A percentile compares a stretch with the other conserved stretches of the same genome.
phyloP scores from a whole-genome alignment of 2,797 vertebrate species.

The Dendrocincla fuliginosa region DNA sequence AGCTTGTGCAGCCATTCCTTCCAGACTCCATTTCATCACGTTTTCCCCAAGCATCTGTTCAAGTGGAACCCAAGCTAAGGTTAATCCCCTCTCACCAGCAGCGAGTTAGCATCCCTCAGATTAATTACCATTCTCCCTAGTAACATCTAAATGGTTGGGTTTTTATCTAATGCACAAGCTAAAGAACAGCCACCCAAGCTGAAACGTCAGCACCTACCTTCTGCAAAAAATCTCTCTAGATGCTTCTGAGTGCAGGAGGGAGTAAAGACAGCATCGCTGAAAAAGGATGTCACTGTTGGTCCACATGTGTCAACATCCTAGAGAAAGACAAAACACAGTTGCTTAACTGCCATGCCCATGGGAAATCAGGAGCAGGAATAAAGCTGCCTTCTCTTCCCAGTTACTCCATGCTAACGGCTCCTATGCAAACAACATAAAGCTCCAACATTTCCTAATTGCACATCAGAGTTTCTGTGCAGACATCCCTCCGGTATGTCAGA shows the following conservation, averaged over 20 bases:
- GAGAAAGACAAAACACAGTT: slow-evolving; percentile 48
- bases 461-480: slow-evolving; percentile 63
- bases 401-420: slow-evolving; percentile 29
- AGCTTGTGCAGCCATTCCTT: neutral
- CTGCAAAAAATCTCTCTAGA: slow-evolving; percentile 19
- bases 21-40: neutral
- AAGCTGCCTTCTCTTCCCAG: slow-evolving; percentile 19
- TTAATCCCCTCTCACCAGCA: neutral
- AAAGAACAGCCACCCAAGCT: neutral
- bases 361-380: slow-evolving; percentile 39
- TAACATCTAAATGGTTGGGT: neutral
- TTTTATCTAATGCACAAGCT: neutral
- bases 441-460: slow-evolving; percentile 42
- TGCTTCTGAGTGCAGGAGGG: slow-evolving; percentile 23
- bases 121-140: neutral
- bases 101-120: neutral
- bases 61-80: slow-evolving; percentile 5
- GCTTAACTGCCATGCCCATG: slow-evolving; percentile 14
- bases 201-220: slow-evolving; percentile 58
- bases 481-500: slow-evolving; percentile 57
- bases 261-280: slow-evolving; percentile 18
- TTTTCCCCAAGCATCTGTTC: neutral
- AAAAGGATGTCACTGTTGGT: slow-evolving; percentile 37
- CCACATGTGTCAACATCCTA: slow-evolving; percentile 68
- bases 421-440: slow-evolving; percentile 56